These are phyloP conservation scores for Tiliacea aurago DNA, from an alignment of 2,888 invertebrate genomes.

Conservation along the genomic window DNA sequence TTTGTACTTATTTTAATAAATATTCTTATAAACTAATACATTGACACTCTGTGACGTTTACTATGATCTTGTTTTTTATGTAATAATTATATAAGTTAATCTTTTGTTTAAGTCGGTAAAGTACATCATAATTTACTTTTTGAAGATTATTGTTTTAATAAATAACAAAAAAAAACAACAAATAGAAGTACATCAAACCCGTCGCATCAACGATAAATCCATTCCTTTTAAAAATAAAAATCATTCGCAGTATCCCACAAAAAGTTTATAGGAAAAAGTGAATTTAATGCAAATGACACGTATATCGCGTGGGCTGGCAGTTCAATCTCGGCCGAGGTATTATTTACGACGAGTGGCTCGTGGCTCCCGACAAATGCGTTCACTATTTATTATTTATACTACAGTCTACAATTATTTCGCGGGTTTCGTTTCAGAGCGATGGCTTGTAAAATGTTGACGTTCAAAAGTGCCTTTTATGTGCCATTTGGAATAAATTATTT, in stretches of 20 bases:
- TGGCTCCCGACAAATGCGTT: conserved; percentile 38
- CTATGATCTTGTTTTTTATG: too few relatives aligned
- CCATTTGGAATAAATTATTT: background rate
- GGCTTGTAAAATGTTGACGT: background rate
- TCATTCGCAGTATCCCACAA: conserved; percentile 9
- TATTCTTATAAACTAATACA: too few relatives aligned
- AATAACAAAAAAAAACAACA: background rate
- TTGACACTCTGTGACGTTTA: too few relatives aligned
- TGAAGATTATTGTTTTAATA: background rate
- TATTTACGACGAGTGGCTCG: conserved; percentile 39
- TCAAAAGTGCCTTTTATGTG: background rate
- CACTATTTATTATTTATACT: conserved; percentile 52
- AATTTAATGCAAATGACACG: conserved; percentile 58
- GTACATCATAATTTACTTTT: too few relatives aligned
- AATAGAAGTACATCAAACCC: background rate
- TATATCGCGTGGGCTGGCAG: conserved; percentile 41
- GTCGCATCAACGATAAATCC: background rate
- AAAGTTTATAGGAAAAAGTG: conserved; percentile 45
- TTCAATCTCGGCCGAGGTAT: conserved; percentile 53
- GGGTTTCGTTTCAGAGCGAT: background rate
- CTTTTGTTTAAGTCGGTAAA: too few relatives aligned
- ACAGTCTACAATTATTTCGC: conserved; percentile 44
- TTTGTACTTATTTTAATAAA: too few relatives aligned
- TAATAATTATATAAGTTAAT: too few relatives aligned
- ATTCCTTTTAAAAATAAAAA: conserved; percentile 22